Evolutionary conservation across 2,797 vertebrate genomes (phyloP), one percentile per base, ranked within the genome.

Genomic region (Gallinago nigripennis): DNA sequence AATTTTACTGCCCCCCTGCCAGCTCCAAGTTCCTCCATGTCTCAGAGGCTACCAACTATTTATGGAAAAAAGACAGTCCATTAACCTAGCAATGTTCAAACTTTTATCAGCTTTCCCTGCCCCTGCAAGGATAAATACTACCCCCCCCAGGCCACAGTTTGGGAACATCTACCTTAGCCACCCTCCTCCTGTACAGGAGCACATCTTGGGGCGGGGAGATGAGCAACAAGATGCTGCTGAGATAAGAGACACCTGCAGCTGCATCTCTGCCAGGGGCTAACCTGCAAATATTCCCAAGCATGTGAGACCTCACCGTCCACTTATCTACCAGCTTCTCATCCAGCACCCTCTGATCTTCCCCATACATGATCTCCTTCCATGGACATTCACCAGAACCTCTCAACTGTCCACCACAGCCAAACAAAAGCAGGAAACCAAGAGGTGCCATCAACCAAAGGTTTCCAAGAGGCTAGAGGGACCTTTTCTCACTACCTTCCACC

Each of bases 151-250:
- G 63, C 23, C 69, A 2, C 35, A 45, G 21, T 31, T 68, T 19
- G 71, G 56, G 64, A 92, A 63, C 3, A 76, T 66, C 66, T 88
- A 90, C 39, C 54, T 90, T 56, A 77, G 63, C 30, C 48, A 56
- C n/a, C 12, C n/a, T 88, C 25, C 24, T 68, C n/a, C n/a, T 60
- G 20, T 19, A 61, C 27, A 90, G 63, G 37, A 88, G 43, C 48
- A 60, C 4, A 2, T 30, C 31, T 80, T 53, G 35, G 41, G 37
- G 77, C 6, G 3, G 21, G 39, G 9, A 83, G 37, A n/a, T 18
- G 41, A 92, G 37, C 76, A 91, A 82, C 77, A 60, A 66, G 79
- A 83, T 71, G 64, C 31, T 90, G 37, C 82, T 83, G 39, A 77
- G 58, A 35, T 83, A 72, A 56, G 31, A 88, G 46, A 72, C 15